Conservation (phyloP, 2,113 vertebrate species). For the Petroica traversi region DNA sequence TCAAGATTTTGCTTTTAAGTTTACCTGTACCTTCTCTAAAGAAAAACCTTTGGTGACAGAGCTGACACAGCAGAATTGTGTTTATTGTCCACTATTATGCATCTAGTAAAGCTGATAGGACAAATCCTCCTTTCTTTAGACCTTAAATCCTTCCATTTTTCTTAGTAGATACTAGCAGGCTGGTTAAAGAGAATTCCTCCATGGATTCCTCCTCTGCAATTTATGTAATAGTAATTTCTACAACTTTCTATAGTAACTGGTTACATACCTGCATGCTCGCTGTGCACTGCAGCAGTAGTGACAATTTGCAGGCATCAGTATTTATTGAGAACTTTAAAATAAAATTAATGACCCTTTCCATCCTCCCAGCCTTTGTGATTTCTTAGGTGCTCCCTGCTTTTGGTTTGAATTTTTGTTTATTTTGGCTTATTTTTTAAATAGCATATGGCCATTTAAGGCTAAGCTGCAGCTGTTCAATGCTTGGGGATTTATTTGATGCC, state of each 20-base stretch:
- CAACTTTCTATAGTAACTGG: neutral
- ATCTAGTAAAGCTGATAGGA: neutral
- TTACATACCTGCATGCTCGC: accelerated
- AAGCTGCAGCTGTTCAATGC: neutral
- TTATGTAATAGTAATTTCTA: neutral
- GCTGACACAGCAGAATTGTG: neutral
- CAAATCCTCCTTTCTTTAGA: neutral
- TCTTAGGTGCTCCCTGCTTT: neutral
- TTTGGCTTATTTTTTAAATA: neutral
- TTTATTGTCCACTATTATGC: neutral
- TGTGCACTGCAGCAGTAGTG: neutral
- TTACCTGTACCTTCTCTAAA: neutral
- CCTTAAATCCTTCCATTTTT: neutral
- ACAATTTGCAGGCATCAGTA: neutral
- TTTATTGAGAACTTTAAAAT: neutral
- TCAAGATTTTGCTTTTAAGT: neutral
- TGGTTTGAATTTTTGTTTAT: neutral
- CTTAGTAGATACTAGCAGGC: neutral
- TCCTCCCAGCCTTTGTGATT: neutral
- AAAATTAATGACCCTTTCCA: neutral
- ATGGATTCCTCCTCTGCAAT: neutral
- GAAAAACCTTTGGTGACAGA: neutral
- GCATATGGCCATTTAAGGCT: neutral
- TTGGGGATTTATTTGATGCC: neutral
- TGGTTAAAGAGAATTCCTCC: neutral